phyloP scores from a whole-genome alignment of 2,113 vertebrate genomes.

The Pseudorhombus dupliciocellatus region DNA sequence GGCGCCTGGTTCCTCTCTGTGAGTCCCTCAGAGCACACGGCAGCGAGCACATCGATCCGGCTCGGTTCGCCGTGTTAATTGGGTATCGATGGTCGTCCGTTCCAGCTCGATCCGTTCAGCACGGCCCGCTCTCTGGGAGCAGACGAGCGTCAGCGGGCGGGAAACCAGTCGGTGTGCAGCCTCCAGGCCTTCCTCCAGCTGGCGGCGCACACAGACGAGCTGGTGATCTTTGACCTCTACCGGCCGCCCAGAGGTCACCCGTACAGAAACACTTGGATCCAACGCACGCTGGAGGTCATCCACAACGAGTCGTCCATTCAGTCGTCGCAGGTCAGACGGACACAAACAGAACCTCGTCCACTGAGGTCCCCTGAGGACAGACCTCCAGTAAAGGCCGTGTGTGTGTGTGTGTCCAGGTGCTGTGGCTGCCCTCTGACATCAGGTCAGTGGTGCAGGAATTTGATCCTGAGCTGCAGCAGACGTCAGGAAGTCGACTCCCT shows the following conservation, averaged over 20 bases:
- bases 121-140: constrained; percentile 70
- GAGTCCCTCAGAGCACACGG: constrained; percentile 1
- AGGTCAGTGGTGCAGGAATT: constrained; percentile 77
- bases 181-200: constrained; percentile 83
- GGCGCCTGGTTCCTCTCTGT: constrained; percentile 90
- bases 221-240: constrained; percentile 89
- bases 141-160: constrained; percentile 72
- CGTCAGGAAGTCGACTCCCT: constrained; percentile 68
- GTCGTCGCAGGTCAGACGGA: constrained; percentile 81
- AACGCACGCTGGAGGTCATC: constrained; percentile 82
- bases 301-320: constrained; percentile 75
- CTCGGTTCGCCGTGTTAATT: constrained; percentile 20
- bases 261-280: constrained; percentile 83
- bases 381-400: too few relatives aligned
- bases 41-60: too few relatives aligned
- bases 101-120: constrained; percentile 84
- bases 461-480: constrained; percentile 85
- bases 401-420: constrained; percentile 75
- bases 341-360: too few relatives aligned
- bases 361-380: too few relatives aligned
- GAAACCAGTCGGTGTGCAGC: constrained; percentile 83
- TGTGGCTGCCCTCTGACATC: constrained; percentile 83
- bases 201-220: constrained; percentile 76
- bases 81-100: neutral
- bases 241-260: constrained; percentile 85